Conservation (phyloP, 2,888 invertebrate genomes). For the Helicoverpa assulta region DNA sequence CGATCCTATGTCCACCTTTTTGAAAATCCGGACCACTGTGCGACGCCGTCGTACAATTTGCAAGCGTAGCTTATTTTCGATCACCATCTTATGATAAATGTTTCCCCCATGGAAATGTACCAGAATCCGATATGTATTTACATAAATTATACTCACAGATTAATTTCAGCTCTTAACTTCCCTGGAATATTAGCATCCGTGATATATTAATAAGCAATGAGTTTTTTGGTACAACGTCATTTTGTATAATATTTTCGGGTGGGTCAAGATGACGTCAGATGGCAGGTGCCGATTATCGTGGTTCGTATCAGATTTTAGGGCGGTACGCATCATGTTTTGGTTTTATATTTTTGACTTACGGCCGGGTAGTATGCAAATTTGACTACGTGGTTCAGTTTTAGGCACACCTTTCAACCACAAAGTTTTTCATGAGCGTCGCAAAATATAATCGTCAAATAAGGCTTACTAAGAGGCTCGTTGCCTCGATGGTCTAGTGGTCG, state of each 20-base stretch:
- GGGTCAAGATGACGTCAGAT: conserved; percentile 39
- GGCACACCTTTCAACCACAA: conserved; percentile 2
- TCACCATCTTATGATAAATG: conserved; percentile 83
- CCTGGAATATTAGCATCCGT: conserved; percentile 57
- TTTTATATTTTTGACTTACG: conserved; percentile 33
- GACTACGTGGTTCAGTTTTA: conserved; percentile 9
- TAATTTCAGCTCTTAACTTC: conserved; percentile 69
- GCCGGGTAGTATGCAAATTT: conserved; percentile 42
- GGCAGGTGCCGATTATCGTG: conserved; percentile 53
- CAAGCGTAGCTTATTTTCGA: conserved; percentile 78
- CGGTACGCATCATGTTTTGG: conserved; percentile 12
- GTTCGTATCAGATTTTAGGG: conserved; percentile 27
- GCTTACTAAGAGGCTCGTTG: no score
- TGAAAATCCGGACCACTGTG: no score
- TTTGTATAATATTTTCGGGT: conserved; percentile 50
- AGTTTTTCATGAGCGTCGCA: conserved; percentile 14
- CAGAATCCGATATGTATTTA: conserved; percentile 77
- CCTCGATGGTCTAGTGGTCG: no score
- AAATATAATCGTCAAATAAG: neutral
- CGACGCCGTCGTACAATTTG: conserved; percentile 68
- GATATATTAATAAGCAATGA: conserved; percentile 63
- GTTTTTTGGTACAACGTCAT: conserved; percentile 50
- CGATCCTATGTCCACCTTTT: no score
- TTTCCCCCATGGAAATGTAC: conserved; percentile 76
- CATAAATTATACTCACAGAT: conserved; percentile 86